These are phyloP conservation scores for Megastigmus dorsalis DNA, from an alignment of 2,888 invertebrate species.

Conservation along the genomic window DNA sequence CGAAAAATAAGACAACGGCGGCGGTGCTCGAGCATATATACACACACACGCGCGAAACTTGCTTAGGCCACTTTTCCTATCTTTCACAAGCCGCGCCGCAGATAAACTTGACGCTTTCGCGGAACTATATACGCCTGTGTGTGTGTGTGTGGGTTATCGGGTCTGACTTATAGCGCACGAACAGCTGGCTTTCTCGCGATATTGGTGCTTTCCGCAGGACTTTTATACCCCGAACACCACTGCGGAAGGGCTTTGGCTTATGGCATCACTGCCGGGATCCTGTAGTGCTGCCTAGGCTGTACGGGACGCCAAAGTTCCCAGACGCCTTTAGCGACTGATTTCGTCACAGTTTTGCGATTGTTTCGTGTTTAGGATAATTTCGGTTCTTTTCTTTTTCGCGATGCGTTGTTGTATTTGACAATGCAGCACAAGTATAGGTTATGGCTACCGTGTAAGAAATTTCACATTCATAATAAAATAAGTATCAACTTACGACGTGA, in stretches of 20 bases:
- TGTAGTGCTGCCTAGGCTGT: not conserved
- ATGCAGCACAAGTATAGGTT: no score
- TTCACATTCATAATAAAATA: no score
- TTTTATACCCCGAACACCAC: conserved; percentile 18
- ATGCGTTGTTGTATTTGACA: no score
- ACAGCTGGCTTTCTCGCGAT: conserved; percentile 42
- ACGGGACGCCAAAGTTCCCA: not conserved
- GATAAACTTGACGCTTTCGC: conserved; percentile 42
- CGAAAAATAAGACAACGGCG: conserved; percentile 8
- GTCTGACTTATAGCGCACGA: conserved; percentile 48
- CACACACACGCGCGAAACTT: conserved; percentile 36
- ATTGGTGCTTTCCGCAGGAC: conserved; percentile 44
- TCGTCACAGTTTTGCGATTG: no score
- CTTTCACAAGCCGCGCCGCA: conserved; percentile 9
- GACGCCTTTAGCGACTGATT: no score
- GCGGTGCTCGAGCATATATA: conserved; percentile 10
- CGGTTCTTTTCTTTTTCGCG: no score
- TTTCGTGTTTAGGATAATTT: no score
- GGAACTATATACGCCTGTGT: no score
- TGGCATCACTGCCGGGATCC: not conserved
- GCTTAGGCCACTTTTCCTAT: conserved; percentile 49
- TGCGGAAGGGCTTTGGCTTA: not conserved
- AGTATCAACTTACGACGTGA: no score
- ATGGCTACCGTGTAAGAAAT: no score
- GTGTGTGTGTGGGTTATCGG: conserved; percentile 24